phyloP scores from a whole-genome alignment of 2,113 vertebrate species.

The Triplophysa siluroides region DNA sequence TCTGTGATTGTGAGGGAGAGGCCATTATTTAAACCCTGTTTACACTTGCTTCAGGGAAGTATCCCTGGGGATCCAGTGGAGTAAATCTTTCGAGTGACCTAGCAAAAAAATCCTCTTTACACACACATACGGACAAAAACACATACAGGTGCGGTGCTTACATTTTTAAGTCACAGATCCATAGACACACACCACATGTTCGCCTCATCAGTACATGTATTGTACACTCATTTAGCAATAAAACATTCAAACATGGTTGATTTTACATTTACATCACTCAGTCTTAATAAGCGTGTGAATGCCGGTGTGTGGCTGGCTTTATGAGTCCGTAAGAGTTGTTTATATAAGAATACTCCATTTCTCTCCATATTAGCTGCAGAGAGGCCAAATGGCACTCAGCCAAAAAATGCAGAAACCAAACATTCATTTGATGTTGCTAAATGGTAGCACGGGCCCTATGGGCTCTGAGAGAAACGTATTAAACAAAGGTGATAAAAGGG shows the following conservation, averaged over 20 bases:
- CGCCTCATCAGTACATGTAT: not conserved
- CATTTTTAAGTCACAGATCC: not conserved
- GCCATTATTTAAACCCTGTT: constrained; percentile 50
- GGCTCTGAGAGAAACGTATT: constrained; percentile 5
- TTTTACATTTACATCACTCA: not conserved
- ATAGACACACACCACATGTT: not conserved
- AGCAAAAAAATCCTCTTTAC: constrained; percentile 7
- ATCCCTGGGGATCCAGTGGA: constrained; percentile 29
- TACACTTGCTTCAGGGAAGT: constrained; percentile 45
- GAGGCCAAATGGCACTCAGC: constrained; percentile 8
- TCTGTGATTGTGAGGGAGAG: constrained; percentile 37
- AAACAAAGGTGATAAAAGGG: constrained; percentile 27
- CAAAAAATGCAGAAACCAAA: constrained; percentile 36
- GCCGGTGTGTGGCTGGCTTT: not conserved
- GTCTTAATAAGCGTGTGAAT: not conserved
- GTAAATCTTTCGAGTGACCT: constrained; percentile 7
- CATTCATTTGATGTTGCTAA: constrained; percentile 13
- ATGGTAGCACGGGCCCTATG: constrained; percentile 15
- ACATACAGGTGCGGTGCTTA: not conserved
- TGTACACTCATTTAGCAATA: not conserved
- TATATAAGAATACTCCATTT: constrained; percentile 41
- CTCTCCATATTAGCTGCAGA: constrained; percentile 32
- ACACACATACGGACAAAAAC: not conserved
- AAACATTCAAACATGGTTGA: not conserved
- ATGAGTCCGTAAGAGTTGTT: constrained; percentile 11